Evolutionary conservation across 2,888 invertebrate genomes (phyloP).

Genomic region (Archips crataeganus): DNA sequence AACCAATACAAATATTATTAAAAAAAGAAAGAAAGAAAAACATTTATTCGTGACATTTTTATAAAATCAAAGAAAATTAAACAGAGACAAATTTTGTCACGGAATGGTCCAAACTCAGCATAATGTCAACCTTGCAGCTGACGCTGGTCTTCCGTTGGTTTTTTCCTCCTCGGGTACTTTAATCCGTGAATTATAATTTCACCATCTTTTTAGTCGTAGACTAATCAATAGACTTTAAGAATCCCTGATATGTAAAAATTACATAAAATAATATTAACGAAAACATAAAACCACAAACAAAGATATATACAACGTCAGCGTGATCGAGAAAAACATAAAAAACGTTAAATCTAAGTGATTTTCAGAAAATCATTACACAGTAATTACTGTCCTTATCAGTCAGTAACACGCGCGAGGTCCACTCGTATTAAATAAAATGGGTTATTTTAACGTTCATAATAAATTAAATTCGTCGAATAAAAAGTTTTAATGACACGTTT

Average conservation of each 20-base stretch:
- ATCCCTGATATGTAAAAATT: no score
- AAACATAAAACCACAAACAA: background rate
- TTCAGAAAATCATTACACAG: slow-evolving; percentile 23
- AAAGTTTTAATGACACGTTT: slow-evolving; percentile 6
- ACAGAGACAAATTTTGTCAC: no score
- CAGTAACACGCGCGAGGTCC: background rate
- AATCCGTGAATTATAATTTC: no score
- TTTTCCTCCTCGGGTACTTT: no score
- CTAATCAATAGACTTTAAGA: no score
- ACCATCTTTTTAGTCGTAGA: no score
- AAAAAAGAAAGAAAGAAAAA: background rate
- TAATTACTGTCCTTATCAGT: slow-evolving; percentile 23
- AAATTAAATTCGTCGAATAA: slow-evolving; percentile 28
- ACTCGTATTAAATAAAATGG: slow-evolving; percentile 1
- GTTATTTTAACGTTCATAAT: slow-evolving; percentile 2
- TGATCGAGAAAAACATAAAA: slow-evolving; percentile 1
- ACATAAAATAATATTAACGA: background rate
- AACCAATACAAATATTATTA: background rate
- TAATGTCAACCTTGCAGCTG: no score
- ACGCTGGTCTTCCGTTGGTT: no score
- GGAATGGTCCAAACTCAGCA: no score
- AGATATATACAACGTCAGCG: background rate
- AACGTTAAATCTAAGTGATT: slow-evolving; percentile 6
- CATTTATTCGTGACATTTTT: no score
- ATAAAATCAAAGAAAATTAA: no score